Evolutionary conservation across 2,797 vertebrate genomes (phyloP), one percentile per base, ranked within the genome.

Genomic region (Glyptemys insculpta): DNA sequence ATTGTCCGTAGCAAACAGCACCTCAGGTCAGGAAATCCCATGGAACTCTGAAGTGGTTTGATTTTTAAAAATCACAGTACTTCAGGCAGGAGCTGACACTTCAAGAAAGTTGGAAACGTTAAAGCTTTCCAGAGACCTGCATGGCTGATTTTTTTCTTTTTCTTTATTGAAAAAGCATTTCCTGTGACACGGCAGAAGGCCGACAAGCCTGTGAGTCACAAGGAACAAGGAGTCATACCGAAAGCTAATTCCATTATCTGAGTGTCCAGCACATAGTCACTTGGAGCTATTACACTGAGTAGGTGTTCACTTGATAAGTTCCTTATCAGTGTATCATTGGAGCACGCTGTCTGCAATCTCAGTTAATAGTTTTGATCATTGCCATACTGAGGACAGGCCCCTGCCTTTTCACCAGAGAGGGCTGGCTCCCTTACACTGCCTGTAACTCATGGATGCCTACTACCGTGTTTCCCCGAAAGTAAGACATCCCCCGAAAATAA

Each of bases 121-220:
- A 37, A 44, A 2, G 11, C 49, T 2, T 53, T 62, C 79, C 81
- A 47, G 78, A 83, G 83, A 90, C 65, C 25, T 10, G 8, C 9
- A 47, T 23, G 37, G 53, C 4, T 0, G 52, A 68, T 76, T 83
- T 94, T 56, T 81, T 81, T 80, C 79, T 94, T 96, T 86, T 37
- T 96, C 95, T 91, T 96, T 97, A 96, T 95, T 94, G 92, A 92
- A 92, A 31, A 96, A 97, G 19, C 95, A 95, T 96, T 97, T 97
- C 93, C 94, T 94, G 93, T 97, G 96, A 97, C 90, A 96, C 79
- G 41, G 92, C 88, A 1, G 59, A 93, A 65, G 92, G 95, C 94
- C 89, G 88, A 93, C 88, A 21, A 95, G 91, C 87, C 91, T 90
- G 79, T 97, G 96, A 98, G 95, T 97, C 97, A 97, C 95, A 85